Evolutionary conservation across 2,113 vertebrate species (phyloP).

Genomic region (Syrrhaptes paradoxus): DNA sequence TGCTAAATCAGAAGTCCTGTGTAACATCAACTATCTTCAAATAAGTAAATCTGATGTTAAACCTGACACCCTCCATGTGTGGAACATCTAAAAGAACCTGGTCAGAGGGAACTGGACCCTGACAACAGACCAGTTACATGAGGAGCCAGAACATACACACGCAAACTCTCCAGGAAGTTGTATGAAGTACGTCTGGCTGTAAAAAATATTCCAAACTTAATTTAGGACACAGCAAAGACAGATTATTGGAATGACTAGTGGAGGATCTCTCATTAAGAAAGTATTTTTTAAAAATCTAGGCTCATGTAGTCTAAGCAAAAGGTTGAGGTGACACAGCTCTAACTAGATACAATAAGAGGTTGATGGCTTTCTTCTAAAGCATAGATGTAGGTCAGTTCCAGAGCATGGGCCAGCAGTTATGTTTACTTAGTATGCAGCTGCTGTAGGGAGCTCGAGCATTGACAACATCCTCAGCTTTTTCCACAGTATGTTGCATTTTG

Average conservation of each 20-base stretch:
- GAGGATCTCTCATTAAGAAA: neutral
- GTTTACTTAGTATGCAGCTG: neutral
- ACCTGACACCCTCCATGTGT: rapidly evolving
- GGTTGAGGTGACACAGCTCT: neutral
- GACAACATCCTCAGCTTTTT: neutral
- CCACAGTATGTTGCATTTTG: neutral
- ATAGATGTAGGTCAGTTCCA: neutral
- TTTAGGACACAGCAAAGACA: neutral
- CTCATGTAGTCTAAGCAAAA: neutral
- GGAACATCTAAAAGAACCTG: neutral
- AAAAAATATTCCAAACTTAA: neutral
- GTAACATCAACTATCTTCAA: neutral
- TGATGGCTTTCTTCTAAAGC: neutral
- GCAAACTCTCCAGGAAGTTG: neutral
- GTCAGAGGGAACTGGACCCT: neutral
- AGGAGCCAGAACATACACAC: neutral
- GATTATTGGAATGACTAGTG: neutral
- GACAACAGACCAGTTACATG: neutral
- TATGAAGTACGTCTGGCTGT: neutral
- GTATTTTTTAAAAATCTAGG: neutral
- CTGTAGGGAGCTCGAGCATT: neutral
- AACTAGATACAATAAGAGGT: neutral
- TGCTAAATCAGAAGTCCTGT: neutral
- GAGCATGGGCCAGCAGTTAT: rapidly evolving
- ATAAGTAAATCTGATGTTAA: neutral